These are phyloP conservation scores for Lagocephalus sceleratus DNA, from an alignment of 2,797 vertebrate genomes.

Conservation along the genomic window DNA sequence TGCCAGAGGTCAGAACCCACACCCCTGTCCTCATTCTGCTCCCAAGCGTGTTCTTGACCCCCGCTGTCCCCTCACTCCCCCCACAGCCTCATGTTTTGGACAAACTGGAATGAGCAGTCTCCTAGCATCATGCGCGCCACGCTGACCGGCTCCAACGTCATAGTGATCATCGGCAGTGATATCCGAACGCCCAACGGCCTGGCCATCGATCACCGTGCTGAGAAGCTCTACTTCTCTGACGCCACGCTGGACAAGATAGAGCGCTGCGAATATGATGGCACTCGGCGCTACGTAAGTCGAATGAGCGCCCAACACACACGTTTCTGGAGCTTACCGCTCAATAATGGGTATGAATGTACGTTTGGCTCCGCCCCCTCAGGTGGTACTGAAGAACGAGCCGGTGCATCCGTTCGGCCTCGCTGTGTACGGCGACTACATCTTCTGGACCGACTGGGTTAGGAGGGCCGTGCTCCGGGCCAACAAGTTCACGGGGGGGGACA, in stretches of 20 bases:
- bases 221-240: conserved; percentile 97
- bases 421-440: conserved; percentile 94
- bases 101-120: conserved; percentile 98
- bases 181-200: conserved; percentile 94
- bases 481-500: conserved; percentile 92
- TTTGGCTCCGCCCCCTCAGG: conserved; percentile 70
- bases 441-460: conserved; percentile 99
- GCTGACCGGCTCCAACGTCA: conserved; percentile 85
- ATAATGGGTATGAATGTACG: background rate
- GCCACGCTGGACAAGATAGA: conserved; percentile 98
- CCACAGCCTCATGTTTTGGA: conserved; percentile 97
- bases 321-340: background rate
- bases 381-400: conserved; percentile 92
- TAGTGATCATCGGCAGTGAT: conserved; percentile 92
- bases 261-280: conserved; percentile 95
- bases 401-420: conserved; percentile 95
- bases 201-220: conserved; percentile 94
- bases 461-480: conserved; percentile 92
- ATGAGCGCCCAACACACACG: background rate
- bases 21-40: background rate
- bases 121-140: conserved; percentile 97
- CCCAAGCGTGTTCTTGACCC: too few species aligned
- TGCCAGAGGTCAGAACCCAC: conserved; percentile 85
- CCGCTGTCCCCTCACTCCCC: background rate
- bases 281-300: conserved; percentile 86